Evolutionary conservation across 1,140 invertebrate species (phyloP), one percentile per base, ranked within the genome.

Genomic region (Bombus terrestris): DNA sequence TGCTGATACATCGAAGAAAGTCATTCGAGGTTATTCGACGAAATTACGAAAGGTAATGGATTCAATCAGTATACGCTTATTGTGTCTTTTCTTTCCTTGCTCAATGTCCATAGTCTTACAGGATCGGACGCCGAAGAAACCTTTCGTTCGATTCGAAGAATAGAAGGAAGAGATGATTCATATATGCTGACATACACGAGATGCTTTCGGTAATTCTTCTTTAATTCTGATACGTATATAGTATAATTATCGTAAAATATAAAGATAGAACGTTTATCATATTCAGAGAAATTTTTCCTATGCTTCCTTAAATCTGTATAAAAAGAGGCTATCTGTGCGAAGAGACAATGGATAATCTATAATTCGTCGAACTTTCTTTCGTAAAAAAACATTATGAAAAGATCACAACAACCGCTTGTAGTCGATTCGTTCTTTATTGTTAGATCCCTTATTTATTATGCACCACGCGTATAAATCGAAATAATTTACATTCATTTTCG

Each of bases 1-100:
- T 89, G 80, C 80, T 78, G 78, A 86, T 89, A 89, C 81, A 25
- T 86, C 83, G 71, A 89, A 83, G 72, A 83, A 68, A 73, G 76
- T 18, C 35, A 47, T 32, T 82, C 88, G 85, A 89, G 84, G 88
- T 71, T 68, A 43, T 69, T 77, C 76, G 71, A 88, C 66, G 88
- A 89, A 89, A 89, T 88, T 69, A 76, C 74, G 79, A 86, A 79
- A 84, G 75, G 22, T 4, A 53, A 28, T 37, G 53, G 15, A 78
- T 69, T 68, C 41, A 32, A 76, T 68, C 47, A 22, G 72, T 76
- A 64, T 37, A 83, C 32, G 10, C 5, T 37, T 13, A 43, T 78
- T 25, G 64, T 66, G 10, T 57, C 62, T 47, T 22, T 43, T 74
- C 41, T 47, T 66, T 53, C 32, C 41, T 84, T 84, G 35, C 47